Evolutionary conservation across 2,113 vertebrate genomes (phyloP), one percentile per base, ranked within the genome.

Genomic region (Xiphophorus maculatus): DNA sequence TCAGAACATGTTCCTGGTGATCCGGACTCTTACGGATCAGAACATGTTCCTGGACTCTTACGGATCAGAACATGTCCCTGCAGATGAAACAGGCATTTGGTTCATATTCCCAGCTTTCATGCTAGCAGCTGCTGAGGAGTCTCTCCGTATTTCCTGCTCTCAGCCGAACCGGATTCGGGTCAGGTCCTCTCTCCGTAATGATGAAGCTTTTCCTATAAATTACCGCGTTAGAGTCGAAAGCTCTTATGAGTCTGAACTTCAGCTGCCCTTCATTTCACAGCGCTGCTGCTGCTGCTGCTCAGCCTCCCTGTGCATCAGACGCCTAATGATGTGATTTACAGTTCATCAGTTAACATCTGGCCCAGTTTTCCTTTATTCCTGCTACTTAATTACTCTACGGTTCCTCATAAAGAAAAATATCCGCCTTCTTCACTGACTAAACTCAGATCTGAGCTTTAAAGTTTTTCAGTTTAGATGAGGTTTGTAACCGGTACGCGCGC

Each of bases 181-280:
- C 1, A 1, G n/a, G 66, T 5, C 42, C 66, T 71, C 74, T 71
- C 63, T 15, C 2, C 33, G 3, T 67, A 70, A 73, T 11, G 44
- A 48, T 17, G 44, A 48, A 48, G 51, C 51, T n/a, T 58, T 58
- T 58, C 17, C 51, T 58, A 58, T 25, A 9, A 48, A 48, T 48
- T 48, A 19, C 44, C 0, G 60, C 78, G 51, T 27, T 1, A 11
- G 69, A 81, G 40, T 66, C 0, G 17, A 82, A 74, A 44, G 60
- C 66, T 76, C 69, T 84, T 29, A n/a, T 67, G 65, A n/a, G 73
- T 28, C 42, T 69, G 35, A 75, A 54, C 71, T 69, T 40, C 37
- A 68, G 32, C 30, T 22, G 25, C 25, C 44, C 28, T 74, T 74
- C 33, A 64, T 71, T 68, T 82, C 60, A 17, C 5, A 27, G 0